Percentiles rank a stretch among this genome's conserved stretches.
Conservation (phyloP, 2,888 invertebrate genomes). For the Drosophila colorata region DNA sequence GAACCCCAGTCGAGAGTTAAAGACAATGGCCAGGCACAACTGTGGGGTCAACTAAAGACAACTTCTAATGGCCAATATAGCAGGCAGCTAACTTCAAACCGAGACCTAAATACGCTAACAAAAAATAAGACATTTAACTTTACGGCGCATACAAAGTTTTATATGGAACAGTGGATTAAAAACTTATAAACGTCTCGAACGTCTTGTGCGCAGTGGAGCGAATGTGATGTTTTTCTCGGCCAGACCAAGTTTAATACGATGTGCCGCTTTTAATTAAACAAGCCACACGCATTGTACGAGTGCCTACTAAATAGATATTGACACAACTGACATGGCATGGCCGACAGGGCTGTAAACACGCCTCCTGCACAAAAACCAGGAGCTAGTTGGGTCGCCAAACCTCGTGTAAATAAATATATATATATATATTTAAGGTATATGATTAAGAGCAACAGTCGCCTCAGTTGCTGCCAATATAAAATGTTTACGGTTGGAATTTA, state of each 20-base stretch:
- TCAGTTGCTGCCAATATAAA: conserved; percentile 2
- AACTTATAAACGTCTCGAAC: conserved; percentile 13
- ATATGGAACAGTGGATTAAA: conserved; percentile 4
- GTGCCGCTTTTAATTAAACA: conserved; percentile 68
- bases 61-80: conserved; percentile 4
- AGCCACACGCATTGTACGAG: conserved; percentile 35
- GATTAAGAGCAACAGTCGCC: conserved; percentile 29
- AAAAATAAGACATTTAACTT: background rate
- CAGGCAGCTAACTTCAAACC: background rate
- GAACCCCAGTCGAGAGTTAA: conserved; percentile 11
- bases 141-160: conserved; percentile 4
- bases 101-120: conserved; percentile 4
- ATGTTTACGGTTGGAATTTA: conserved; percentile 17
- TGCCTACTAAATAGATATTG: conserved; percentile 67
- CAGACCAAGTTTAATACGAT: conserved; percentile 28
- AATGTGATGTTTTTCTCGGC: conserved; percentile 16
- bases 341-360: conserved; percentile 29
- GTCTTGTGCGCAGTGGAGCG: conserved; percentile 37
- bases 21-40: conserved; percentile 20
- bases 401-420: conserved; percentile 46
- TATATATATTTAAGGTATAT: conserved; percentile 8
- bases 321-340: conserved; percentile 57
- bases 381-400: conserved; percentile 20
- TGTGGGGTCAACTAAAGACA: conserved; percentile 15
- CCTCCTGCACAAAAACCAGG: background rate